Conservation (phyloP, 1,140 invertebrate species). For the Diorhabda carinulata region DNA sequence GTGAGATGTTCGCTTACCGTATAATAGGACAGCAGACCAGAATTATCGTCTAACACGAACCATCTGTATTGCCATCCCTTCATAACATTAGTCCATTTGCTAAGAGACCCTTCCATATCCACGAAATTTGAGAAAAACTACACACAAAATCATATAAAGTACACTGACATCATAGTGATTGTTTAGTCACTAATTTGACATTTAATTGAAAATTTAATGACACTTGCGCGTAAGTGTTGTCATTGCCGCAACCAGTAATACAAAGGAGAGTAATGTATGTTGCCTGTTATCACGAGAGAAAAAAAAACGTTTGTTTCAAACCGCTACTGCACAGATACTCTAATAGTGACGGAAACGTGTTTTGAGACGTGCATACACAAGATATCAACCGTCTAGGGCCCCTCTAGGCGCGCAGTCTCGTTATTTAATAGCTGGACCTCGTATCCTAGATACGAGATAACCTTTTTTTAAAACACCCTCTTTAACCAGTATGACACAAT, state of each 20-base stretch:
- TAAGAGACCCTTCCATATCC: slow-evolving; percentile 94
- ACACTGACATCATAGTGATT: slow-evolving; percentile 19
- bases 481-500: too few relatives aligned
- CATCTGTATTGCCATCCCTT: slow-evolving; percentile 99
- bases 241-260: slow-evolving; percentile 7
- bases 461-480: too few relatives aligned
- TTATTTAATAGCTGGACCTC: too few relatives aligned
- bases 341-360: too few relatives aligned
- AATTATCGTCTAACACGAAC: slow-evolving; percentile 97
- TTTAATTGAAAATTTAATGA: slow-evolving; percentile 14
- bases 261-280: not conserved
- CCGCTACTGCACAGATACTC: too few relatives aligned
- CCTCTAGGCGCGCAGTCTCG: too few relatives aligned
- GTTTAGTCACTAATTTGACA: slow-evolving; percentile 30
- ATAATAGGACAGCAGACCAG: slow-evolving; percentile 93
- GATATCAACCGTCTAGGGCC: too few relatives aligned
- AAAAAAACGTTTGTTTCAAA: too few relatives aligned
- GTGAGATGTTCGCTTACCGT: slow-evolving; percentile 68
- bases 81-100: slow-evolving; percentile 99
- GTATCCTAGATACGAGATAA: too few relatives aligned
- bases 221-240: slow-evolving; percentile 13
- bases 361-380: too few relatives aligned
- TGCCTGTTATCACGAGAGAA: not conserved
- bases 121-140: slow-evolving; percentile 48
- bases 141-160: slow-evolving; percentile 15